Conservation (phyloP, 2,113 vertebrate species). For the Perognathus longimembris region DNA sequence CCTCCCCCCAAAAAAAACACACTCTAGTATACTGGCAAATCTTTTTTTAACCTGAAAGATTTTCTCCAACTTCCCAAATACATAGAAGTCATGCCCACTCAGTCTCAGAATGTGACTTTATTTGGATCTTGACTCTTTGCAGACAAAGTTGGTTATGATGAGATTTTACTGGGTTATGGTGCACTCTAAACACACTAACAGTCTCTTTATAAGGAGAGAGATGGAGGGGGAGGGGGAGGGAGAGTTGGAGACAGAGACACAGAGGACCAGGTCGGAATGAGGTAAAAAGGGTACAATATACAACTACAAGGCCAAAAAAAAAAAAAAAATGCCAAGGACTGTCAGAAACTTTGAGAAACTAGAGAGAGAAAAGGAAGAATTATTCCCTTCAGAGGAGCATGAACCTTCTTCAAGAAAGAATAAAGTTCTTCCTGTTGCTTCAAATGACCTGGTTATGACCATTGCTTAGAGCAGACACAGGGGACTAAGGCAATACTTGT, state of each 20-base stretch:
- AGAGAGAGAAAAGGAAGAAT: no score
- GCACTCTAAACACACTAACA: neutral
- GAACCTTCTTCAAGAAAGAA: neutral
- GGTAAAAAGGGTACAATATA: neutral
- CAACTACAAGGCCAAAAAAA: neutral
- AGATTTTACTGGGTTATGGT: neutral
- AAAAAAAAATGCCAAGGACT: neutral
- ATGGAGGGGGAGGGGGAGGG: no score
- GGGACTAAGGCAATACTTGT: neutral
- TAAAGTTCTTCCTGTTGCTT: conserved; percentile 1
- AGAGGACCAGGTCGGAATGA: neutral
- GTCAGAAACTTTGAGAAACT: neutral
- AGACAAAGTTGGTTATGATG: neutral
- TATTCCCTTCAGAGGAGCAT: neutral
- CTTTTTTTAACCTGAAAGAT: neutral
- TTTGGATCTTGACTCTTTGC: neutral
- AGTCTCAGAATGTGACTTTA: neutral
- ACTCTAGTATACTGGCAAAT: neutral
- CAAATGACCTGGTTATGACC: neutral
- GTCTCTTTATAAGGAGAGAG: neutral
- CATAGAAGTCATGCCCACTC: neutral
- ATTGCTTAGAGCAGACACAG: neutral
- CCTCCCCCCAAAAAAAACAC: no score
- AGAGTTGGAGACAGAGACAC: no score
- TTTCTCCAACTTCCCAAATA: neutral